Conservation (phyloP, 2,113 vertebrate genomes). For the Stomatorhinus ivindoensis region DNA sequence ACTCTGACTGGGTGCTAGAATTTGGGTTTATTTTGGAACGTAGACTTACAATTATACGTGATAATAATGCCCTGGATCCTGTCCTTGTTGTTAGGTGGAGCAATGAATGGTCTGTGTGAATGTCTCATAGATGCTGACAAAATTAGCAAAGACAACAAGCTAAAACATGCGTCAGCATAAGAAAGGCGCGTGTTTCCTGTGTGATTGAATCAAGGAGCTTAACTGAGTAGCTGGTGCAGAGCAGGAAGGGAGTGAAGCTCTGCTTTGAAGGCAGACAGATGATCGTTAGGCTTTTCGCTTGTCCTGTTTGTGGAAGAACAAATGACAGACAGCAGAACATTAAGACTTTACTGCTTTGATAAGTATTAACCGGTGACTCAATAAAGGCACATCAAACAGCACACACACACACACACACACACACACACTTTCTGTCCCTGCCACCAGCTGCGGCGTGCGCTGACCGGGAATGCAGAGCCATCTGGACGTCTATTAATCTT, state of each 20-base stretch:
- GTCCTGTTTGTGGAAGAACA: slow-evolving; percentile 33
- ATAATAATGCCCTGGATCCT: background rate
- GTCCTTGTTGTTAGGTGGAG: background rate
- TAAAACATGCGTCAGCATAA: background rate
- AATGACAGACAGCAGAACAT: slow-evolving; percentile 25
- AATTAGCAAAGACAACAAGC: background rate
- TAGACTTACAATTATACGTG: background rate
- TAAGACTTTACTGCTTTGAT: slow-evolving; percentile 42
- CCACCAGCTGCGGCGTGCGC: slow-evolving; percentile 36
- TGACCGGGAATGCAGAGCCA: slow-evolving; percentile 43
- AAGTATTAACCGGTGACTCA: slow-evolving; percentile 44
- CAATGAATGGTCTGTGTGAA: background rate
- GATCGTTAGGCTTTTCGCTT: slow-evolving; percentile 30
- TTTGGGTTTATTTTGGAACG: background rate
- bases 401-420: slow-evolving; percentile 19
- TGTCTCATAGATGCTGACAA: background rate
- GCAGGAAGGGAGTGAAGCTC: slow-evolving; percentile 6
- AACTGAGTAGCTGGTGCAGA: background rate
- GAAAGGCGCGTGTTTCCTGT: background rate
- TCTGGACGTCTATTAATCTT: slow-evolving; percentile 48
- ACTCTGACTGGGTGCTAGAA: background rate
- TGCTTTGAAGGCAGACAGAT: slow-evolving; percentile 41
- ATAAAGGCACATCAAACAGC: slow-evolving; percentile 46
- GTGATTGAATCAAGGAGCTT: background rate
- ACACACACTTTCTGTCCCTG: slow-evolving; percentile 28